Percentiles rank a stretch among this genome's conserved stretches.
Evolutionary conservation across 2,113 vertebrate species (phyloP).

Genomic region (Polyodon spathula): DNA sequence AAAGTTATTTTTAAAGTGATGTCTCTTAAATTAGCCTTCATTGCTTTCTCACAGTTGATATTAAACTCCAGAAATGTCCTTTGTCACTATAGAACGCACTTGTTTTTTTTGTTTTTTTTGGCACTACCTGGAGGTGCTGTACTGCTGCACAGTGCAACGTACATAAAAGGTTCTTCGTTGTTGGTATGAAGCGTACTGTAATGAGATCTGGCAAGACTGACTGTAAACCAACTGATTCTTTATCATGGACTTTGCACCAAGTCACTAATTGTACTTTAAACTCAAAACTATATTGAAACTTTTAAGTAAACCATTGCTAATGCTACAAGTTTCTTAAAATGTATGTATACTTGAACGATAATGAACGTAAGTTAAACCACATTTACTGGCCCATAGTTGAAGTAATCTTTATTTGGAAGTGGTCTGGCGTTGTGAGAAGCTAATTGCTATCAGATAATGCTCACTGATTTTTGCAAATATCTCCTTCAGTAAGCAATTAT

Average conservation of each 20-base stretch:
- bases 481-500: no score
- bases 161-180: slow-evolving; percentile 32
- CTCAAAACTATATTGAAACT: slow-evolving; percentile 14
- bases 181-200: slow-evolving; percentile 31
- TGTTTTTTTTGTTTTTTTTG: slow-evolving; percentile 15
- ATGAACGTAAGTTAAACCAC: no score
- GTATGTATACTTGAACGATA: neutral
- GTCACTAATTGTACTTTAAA: slow-evolving; percentile 37
- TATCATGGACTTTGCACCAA: slow-evolving; percentile 41
- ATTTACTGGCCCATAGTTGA: no score
- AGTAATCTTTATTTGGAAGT: no score
- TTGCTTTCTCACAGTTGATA: slow-evolving; percentile 25
- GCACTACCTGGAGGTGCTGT: slow-evolving; percentile 24
- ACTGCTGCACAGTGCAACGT: slow-evolving; percentile 23
- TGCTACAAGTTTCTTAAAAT: neutral
- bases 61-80: slow-evolving; percentile 24
- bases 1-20: slow-evolving; percentile 62
- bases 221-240: slow-evolving; percentile 41
- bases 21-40: slow-evolving; percentile 38
- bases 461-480: neutral
- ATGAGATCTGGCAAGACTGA: slow-evolving; percentile 33
- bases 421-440: neutral
- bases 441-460: neutral
- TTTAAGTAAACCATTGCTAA: slow-evolving; percentile 18
- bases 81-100: slow-evolving; percentile 9